phyloP scores from a whole-genome alignment of 2,797 vertebrate species.

The Lemur catta region DNA sequence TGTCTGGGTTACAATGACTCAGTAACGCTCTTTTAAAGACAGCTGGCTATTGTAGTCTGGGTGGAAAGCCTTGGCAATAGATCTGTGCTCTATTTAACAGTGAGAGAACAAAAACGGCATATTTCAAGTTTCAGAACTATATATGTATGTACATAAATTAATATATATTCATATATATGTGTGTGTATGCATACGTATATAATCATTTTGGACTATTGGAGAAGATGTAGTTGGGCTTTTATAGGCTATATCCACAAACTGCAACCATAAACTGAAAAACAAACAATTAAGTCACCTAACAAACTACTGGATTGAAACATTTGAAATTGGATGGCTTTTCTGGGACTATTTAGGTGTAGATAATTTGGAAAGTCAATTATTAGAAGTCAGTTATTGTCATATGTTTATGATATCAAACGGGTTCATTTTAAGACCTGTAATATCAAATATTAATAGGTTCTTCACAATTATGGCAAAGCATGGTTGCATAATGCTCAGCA shows the following conservation, averaged over 20 bases:
- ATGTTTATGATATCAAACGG: background rate
- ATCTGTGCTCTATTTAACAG: slow-evolving; percentile 58
- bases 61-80: slow-evolving; percentile 62
- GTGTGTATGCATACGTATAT: too few relatives aligned
- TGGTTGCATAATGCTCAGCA: background rate
- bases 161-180: background rate
- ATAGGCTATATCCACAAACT: background rate
- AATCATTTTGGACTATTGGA: background rate
- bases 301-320: background rate
- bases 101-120: slow-evolving; percentile 57
- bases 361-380: background rate
- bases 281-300: background rate
- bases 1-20: slow-evolving; percentile 18
- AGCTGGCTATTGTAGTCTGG: slow-evolving; percentile 54
- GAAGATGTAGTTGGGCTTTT: background rate
- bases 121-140: slow-evolving; percentile 66
- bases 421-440: background rate
- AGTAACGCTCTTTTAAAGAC: slow-evolving; percentile 15
- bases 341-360: background rate
- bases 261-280: background rate
- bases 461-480: background rate
- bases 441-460: background rate
- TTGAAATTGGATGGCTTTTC: background rate
- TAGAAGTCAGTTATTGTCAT: background rate
- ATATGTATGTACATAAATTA: background rate